Conservation (phyloP, 2,797 vertebrate species). For the Acanthornis magna region DNA sequence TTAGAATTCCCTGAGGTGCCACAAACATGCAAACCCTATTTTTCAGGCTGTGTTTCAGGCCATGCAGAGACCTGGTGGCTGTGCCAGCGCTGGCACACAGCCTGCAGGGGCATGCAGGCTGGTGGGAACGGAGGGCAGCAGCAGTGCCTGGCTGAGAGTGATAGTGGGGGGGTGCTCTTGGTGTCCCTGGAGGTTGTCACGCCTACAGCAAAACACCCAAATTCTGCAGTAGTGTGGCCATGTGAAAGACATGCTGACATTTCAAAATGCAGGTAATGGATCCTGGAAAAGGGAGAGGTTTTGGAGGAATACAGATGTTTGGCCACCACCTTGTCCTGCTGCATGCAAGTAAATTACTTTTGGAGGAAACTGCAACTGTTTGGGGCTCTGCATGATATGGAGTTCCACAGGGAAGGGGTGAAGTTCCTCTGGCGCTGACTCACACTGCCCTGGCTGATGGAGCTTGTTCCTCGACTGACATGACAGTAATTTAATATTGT, state of each 20-base stretch:
- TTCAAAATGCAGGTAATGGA: background rate
- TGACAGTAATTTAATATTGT: background rate
- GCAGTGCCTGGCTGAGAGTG: background rate
- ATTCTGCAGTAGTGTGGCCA: background rate
- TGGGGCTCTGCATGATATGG: fast-evolving
- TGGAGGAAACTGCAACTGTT: background rate
- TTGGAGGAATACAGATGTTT: background rate
- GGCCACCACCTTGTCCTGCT: background rate
- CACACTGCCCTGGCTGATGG: background rate
- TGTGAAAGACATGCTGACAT: background rate
- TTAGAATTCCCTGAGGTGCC: background rate
- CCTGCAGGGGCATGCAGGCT: background rate
- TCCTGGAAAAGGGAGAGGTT: background rate
- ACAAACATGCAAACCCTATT: background rate
- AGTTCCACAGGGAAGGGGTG: background rate
- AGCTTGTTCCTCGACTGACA: background rate
- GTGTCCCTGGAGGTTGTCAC: background rate
- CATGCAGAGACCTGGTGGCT: background rate
- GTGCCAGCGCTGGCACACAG: background rate
- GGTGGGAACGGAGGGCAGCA: background rate
- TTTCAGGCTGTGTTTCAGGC: background rate
- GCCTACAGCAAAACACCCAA: background rate
- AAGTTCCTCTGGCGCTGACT: background rate
- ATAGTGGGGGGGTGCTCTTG: background rate
- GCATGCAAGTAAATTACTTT: background rate